Evolutionary conservation across 2,888 invertebrate genomes (phyloP), one percentile per base, ranked within the genome.

Genomic region (Brachyopa scutellaris): DNA sequence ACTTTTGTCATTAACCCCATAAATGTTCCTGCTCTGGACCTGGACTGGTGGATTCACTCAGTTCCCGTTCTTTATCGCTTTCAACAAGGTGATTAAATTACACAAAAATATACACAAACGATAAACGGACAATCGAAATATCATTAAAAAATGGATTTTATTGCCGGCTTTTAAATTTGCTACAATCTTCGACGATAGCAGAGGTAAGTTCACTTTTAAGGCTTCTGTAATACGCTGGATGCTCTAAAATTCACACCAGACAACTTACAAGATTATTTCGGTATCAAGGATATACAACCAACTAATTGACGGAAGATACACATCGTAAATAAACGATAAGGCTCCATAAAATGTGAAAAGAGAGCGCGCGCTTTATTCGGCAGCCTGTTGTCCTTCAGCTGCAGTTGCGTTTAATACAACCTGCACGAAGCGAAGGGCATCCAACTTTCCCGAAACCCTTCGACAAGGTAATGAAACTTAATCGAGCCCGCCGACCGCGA

Each of bases 261-360:
- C 45, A 45, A 29, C 29, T 23, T 62, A 47, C 62, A 62, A 55
- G 59, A 59, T 61, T 2, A 29, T 45, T 40, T 51, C 23, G 42
- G 53, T 33, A 67, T 61, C 79, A 80, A 80, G 79, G 79, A 80
- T 69, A 69, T 57, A 57, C n/a, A n/a, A 29, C 15, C 49, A 49
- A 74, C 79, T 80, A 80, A 80, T 80, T 80, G 79, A 62, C 55
- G 11, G 6, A 69, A 62, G 67, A 62, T 67, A 74, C 79, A 74
- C 62, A 61, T 69, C 62, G 67, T 69, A 67, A 80, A 80, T 57
- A 61, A 67, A 19, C 45, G 26, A 72, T 59, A 49, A 80, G 38
- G n/a, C 17, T 23, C 61, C 47, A 49, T 45, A 40, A 49, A 26
- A 26, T 26, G 26, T 31, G 19, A 21, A 61, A 61, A 31, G 59